Base-by-base conservation (phyloP, 2,888 invertebrate species). In the Rhagium mordax region DNA sequence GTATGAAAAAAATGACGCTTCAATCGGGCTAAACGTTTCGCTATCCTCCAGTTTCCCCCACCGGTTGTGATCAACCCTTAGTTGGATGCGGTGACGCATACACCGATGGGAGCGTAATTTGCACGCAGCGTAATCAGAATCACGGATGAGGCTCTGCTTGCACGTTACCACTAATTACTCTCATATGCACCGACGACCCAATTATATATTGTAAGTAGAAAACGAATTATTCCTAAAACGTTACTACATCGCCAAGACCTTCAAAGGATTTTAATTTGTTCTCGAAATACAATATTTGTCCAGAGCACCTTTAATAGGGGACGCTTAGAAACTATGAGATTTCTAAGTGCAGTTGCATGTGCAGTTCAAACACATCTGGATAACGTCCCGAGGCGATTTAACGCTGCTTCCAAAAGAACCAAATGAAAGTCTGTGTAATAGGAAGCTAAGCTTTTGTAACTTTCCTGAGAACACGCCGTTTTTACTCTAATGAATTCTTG, bases 111-210 rank as follows among this genome's bases (percentile, higher is more conserved):
- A 33, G 49, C 27, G 18, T 49, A 64, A 64, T 64, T 64, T 64
- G 49, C 51, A 49, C 64, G 67, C 71, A 74, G 71, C 71, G 74
- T 73, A 75, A 77, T 75, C 77, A 76, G 64, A 67, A 27, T 61
- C 51, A 41, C 59, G 71, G 74, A 62, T 67, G 66, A 66, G 72
- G 71, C 71, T 71, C 67, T 60, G 69, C 73, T 48, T 68, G 66
- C 61, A 71, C 27, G 64, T 49, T 64, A 66, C 77, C 74, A 72
- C 77, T 77, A 77, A 77, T 77, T 77, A 73, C 77, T 73, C 74
- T 69, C 70, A 65, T 65, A 70, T 75, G 75, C 73, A 75, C 66
- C 18, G n/a, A 24, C 20, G 55, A 60, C 41, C 51, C 51, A 16
- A 21, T 29, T 49, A 64, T 51, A 16, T 24, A 15, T 29, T 41